These are phyloP conservation scores for Spisula solida DNA, from an alignment of 2,888 invertebrate species.

Conservation along the genomic window DNA sequence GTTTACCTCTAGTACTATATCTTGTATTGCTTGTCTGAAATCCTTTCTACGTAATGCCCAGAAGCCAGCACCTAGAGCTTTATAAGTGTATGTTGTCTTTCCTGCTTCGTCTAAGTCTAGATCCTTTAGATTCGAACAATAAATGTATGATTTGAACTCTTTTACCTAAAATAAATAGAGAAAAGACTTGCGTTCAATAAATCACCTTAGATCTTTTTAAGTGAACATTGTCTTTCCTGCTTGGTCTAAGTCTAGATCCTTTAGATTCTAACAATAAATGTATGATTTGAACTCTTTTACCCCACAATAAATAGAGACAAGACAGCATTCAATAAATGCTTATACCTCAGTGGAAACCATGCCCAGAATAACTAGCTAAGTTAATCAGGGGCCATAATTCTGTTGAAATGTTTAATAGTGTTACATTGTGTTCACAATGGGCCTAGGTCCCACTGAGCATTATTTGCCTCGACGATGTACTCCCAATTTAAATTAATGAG, in stretches of 20 bases:
- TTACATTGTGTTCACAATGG: too few species aligned
- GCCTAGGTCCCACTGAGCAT: too few species aligned
- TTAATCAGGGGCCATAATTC: too few species aligned
- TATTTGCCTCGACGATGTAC: too few species aligned
- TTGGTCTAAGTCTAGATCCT: conserved; percentile 81
- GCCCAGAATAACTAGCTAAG: too few species aligned
- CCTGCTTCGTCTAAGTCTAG: conserved; percentile 80
- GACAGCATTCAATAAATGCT: too few species aligned
- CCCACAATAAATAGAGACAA: conserved; percentile 53
- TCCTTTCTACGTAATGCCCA: conserved; percentile 85
- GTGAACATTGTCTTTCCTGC: conserved; percentile 80
- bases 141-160: conserved; percentile 80
- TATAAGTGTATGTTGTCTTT: conserved; percentile 82
- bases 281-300: conserved; percentile 80
- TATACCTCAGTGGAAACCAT: too few species aligned
- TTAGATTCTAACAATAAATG: conserved; percentile 79
- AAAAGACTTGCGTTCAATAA: too few species aligned
- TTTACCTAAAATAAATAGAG: conserved; percentile 71
- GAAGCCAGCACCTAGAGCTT: conserved; percentile 85
- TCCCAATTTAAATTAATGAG: too few species aligned
- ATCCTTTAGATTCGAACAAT: conserved; percentile 79
- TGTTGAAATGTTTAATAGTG: too few species aligned
- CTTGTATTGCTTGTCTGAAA: conserved; percentile 83
- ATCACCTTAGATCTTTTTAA: conserved; percentile 85
- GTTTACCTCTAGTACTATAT: conserved; percentile 83